Evolutionary conservation across 2,797 vertebrate species (phyloP).

Genomic region (Cuculus canorus): DNA sequence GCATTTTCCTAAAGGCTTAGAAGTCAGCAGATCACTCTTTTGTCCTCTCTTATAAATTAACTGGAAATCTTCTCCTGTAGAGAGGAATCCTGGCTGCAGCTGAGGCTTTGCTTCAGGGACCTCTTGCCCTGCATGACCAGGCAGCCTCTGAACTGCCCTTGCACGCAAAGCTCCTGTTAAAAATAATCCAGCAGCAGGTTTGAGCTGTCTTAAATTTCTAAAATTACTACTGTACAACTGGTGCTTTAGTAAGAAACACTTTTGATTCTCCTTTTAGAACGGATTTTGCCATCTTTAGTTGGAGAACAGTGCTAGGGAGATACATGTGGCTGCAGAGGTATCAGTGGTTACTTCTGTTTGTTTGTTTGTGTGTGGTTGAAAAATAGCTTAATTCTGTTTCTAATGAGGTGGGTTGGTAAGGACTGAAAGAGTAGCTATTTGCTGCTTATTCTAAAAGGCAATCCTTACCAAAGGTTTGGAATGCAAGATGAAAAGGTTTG

Average conservation of each 20-base stretch:
- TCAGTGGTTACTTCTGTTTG: neutral
- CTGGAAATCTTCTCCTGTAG: neutral
- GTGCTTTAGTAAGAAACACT: neutral
- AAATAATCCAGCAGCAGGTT: constrained; percentile 45
- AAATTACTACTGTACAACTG: neutral
- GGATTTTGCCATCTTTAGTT: neutral
- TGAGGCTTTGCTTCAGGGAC: neutral
- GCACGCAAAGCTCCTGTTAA: constrained; percentile 4
- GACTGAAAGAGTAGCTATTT: neutral
- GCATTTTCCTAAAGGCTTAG: neutral
- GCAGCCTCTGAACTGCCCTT: neutral
- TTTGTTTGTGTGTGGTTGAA: constrained; percentile 14
- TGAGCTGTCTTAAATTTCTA: neutral
- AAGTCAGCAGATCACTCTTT: neutral
- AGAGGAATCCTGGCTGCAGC: neutral
- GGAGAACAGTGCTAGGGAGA: neutral
- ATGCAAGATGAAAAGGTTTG: neutral
- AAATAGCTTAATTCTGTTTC: neutral
- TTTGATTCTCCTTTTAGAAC: neutral
- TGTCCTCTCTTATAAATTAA: neutral
- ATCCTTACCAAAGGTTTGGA: neutral
- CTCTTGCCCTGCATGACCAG: fast-evolving
- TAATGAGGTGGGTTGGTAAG: neutral
- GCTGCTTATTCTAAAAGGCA: neutral
- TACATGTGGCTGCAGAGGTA: neutral